Conservation (phyloP, 2,797 vertebrate genomes). For the Brachyalestes nurse region DNA sequence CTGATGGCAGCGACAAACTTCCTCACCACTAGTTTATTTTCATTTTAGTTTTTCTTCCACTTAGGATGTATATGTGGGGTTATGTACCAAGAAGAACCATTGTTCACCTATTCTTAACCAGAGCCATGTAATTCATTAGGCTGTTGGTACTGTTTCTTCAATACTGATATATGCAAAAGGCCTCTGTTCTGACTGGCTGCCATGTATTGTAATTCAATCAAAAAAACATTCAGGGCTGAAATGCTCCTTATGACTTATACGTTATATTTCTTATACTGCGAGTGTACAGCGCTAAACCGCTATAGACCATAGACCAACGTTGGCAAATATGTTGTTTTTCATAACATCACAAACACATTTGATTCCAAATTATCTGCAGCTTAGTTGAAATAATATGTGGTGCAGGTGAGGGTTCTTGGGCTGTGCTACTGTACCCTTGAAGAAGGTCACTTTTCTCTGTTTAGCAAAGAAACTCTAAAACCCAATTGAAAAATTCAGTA, state of each 20-base stretch:
- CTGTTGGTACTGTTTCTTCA: too few species aligned
- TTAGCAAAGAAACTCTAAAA: constrained; percentile 16
- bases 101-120: too few species aligned
- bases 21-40: neutral
- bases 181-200: neutral
- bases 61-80: neutral
- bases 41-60: too few species aligned
- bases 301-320: neutral
- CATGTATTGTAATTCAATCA: neutral
- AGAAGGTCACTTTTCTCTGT: constrained; percentile 35
- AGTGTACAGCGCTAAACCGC: neutral
- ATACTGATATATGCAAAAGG: neutral
- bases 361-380: neutral
- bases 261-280: neutral
- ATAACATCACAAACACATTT: neutral
- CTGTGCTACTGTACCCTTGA: constrained; percentile 32
- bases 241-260: neutral
- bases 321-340: neutral
- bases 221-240: neutral
- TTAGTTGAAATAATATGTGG: neutral
- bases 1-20: too few species aligned
- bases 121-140: too few species aligned
- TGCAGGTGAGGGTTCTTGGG: constrained; percentile 18
- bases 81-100: neutral
- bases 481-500: constrained; percentile 11